Evolutionary conservation across 2,113 vertebrate genomes (phyloP), one percentile per base, ranked within the genome.

Genomic region (Rhineura floridana): DNA sequence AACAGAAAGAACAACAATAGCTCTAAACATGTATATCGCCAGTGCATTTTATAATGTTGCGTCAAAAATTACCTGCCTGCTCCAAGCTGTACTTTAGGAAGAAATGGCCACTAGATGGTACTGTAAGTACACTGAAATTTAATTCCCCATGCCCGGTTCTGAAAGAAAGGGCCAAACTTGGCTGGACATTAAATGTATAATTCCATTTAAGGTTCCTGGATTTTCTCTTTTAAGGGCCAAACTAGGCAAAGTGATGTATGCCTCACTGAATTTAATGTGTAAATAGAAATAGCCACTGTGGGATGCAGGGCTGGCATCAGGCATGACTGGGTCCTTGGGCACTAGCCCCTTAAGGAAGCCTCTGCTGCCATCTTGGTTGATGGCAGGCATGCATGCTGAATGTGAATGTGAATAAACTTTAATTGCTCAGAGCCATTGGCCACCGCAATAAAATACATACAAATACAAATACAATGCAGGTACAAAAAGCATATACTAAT

Each of bases 61-160:
- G 15, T n/a, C 0, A 80, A 39, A 62, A 0, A 44, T 46, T 50
- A 0, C 2, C 19, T 28, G 15, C 42, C 55, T 33, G 70, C 2
- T 6, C 15, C 9, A 1, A 1, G n/a, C 0, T 0, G 0, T 0
- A n/a, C 2, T 25, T 1, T 9, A 89, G 15, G 36, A 77, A 19
- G 33, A 36, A 75, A 44, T 39, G 4, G 2, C 90, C 95, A 70
- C 93, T 93, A 96, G 95, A 88, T 96, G 95, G 94, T 95, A 94
- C 52, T 91, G 89, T 52, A 36, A 79, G 90, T 83, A 93, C 92
- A 83, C 86, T 30, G 91, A 90, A 93, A 65, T 13, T 1, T 9
- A 83, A 8, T n/a, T 42, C 50, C 2, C 1, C 65, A 5, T 30
- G 23, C 50, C 79, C 12, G 82, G 83, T 83, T 72, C 82, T 15